Conservation (phyloP, 2,888 invertebrate species). For the Linnaemya vulpina region DNA sequence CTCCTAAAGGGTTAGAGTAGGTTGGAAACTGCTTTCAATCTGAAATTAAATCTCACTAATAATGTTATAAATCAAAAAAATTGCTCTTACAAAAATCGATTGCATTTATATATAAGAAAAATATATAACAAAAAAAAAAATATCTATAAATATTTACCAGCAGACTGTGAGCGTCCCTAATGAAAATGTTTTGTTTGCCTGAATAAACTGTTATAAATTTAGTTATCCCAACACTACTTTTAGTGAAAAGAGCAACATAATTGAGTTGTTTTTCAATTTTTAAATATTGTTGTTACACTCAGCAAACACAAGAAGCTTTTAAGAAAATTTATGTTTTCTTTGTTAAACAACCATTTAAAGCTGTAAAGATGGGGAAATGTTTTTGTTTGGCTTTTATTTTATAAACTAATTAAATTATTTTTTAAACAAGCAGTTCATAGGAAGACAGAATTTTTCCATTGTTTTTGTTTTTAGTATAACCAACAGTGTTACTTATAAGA, state of each 20-base stretch:
- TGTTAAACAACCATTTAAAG: not conserved
- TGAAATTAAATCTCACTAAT: too few relatives aligned
- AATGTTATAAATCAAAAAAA: too few relatives aligned
- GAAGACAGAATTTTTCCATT: too few relatives aligned
- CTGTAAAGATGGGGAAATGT: not conserved
- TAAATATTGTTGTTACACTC: constrained; percentile 7
- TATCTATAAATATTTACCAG: not conserved
- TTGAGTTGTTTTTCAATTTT: constrained; percentile 39
- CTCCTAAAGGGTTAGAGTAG: not conserved
- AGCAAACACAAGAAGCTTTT: constrained; percentile 16
- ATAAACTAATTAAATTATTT: too few relatives aligned
- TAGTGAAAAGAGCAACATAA: constrained; percentile 39
- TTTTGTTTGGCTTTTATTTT: not conserved
- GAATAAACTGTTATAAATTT: constrained; percentile 21
- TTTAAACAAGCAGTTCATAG: too few relatives aligned
- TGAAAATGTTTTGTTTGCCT: not conserved
- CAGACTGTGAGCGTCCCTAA: constrained; percentile 28
- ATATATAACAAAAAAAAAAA: too few relatives aligned
- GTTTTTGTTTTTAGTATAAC: too few relatives aligned
- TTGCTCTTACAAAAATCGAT: too few relatives aligned
- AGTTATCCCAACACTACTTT: constrained; percentile 46
- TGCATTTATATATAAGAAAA: not conserved
- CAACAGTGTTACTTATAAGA: too few relatives aligned
- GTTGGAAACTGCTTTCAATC: too few relatives aligned
- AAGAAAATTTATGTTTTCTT: constrained; percentile 17